phyloP scores from a whole-genome alignment of 1,140 invertebrate species.

The Brachionus asplanchnoidis region DNA sequence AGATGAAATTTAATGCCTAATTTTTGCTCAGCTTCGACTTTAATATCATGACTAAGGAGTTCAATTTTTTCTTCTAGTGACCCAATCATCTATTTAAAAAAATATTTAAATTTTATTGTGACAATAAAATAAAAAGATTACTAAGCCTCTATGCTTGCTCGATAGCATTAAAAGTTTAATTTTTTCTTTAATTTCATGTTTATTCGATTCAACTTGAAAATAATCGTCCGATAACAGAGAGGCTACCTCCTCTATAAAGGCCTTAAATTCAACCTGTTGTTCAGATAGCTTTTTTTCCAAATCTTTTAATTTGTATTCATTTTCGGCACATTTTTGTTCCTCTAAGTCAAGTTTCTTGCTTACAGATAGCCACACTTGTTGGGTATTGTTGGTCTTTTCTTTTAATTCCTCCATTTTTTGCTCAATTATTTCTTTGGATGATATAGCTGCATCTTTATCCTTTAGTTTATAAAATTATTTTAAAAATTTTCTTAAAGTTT shows the following conservation, averaged over 20 bases:
- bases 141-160: conserved; percentile 34
- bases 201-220: conserved; percentile 45
- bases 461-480: conserved; percentile 43
- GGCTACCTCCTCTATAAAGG: conserved; percentile 51
- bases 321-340: conserved; percentile 45
- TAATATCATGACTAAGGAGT: neutral
- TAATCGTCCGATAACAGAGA: conserved; percentile 47
- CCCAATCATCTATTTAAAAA: neutral
- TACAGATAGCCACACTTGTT: conserved; percentile 49
- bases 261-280: conserved; percentile 45
- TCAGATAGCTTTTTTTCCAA: conserved; percentile 43
- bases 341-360: conserved; percentile 49
- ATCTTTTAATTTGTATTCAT: conserved; percentile 38
- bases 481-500: neutral
- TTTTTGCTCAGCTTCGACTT: neutral
- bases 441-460: conserved; percentile 52
- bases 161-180: conserved; percentile 43
- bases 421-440: conserved; percentile 47
- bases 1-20: neutral
- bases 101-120: neutral
- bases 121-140: neutral
- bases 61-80: neutral
- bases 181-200: conserved; percentile 50
- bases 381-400: conserved; percentile 49
- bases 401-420: conserved; percentile 50